Evolutionary conservation across 2,797 vertebrate genomes (phyloP), one percentile per base, ranked within the genome.

Genomic region (Pangasius mekongensis): DNA sequence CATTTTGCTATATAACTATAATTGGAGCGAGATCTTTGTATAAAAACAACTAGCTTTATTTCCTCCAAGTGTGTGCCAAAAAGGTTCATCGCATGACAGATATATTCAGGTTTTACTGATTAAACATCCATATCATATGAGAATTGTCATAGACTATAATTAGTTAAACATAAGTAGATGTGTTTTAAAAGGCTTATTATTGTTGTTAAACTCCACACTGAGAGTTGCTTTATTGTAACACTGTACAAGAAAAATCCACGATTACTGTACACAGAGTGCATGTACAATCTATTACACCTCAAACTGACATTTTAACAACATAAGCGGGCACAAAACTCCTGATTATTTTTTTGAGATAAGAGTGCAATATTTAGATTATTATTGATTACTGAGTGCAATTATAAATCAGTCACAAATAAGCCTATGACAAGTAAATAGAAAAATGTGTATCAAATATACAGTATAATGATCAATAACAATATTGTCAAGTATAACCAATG

Each of bases 141-240:
- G 24, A 49, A 24, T 18, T 74, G 10, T n/a, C 47, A 3, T 73
- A 76, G 43, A 49, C 43, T 74, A 27, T 14, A 47, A 49, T 76
- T 76, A 76, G 11, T 73, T 24, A 73, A 73, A 36, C 67, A 69
- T 20, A 14, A 3, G 7, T 73, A 11, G 10, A 11, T 43, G 33
- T 74, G 71, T 74, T 74, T 74, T 74, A 22, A 76, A 76, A 39
- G 36, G 24, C 73, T 76, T 52, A n/a, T 27, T 5, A 74, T n/a
- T 47, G 20, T 3, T 73, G 11, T 36, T 71, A 14, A 67, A 33
- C 6, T 43, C 3, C 47, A 54, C 47, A 78, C 49, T 54, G 14
- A 27, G 1, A 52, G 24, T 7, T 52, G 22, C 4, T 47, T 74
- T 47, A 52, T 30, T 52, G 27, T 52, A n/a, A 52, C 24, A 52